A percentile compares a stretch with the other conserved stretches of the same genome.
phyloP scores from a whole-genome alignment of 2,113 vertebrate species.

The Cacatua alba region DNA sequence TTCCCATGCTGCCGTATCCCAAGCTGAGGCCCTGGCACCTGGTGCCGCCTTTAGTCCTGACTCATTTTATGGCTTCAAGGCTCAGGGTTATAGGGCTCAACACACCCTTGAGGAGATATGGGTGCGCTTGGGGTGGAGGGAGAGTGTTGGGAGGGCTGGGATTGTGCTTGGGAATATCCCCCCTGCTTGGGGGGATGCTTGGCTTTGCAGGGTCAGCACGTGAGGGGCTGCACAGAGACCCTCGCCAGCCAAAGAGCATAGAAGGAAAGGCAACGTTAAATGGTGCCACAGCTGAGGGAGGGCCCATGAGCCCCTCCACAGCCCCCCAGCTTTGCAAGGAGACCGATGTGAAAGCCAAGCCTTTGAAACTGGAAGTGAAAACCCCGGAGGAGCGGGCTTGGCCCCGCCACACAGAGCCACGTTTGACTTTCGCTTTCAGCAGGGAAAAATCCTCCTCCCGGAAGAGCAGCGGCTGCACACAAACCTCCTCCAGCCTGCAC shows the following conservation, averaged over 20 bases:
- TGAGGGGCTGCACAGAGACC: background rate
- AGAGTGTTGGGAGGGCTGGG: background rate
- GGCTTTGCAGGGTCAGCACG: background rate
- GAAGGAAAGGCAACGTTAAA: background rate
- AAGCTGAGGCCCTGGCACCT: fast-evolving
- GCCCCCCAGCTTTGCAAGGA: background rate
- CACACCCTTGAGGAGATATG: background rate
- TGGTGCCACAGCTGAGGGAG: fast-evolving
- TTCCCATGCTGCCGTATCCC: background rate
- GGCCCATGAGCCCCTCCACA: background rate
- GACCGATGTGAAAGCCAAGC: fast-evolving
- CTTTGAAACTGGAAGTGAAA: slow-evolving; percentile 61
- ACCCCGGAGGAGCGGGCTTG: background rate
- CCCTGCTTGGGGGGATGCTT: fast-evolving
- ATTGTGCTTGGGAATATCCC: background rate
- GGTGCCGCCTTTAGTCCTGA: background rate
- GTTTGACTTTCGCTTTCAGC: slow-evolving; percentile 64
- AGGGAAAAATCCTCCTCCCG: background rate
- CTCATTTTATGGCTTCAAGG: slow-evolving; percentile 53
- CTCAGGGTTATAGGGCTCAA: slow-evolving; percentile 8
- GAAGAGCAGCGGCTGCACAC: background rate
- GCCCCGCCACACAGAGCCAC: background rate
- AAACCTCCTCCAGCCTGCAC: background rate
- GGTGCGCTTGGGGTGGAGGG: background rate
- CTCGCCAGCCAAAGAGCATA: fast-evolving